Percentiles rank a stretch among this genome's conserved stretches.
phyloP scores from a whole-genome alignment of 2,113 vertebrate species.

The Phyllopteryx taeniolatus region DNA sequence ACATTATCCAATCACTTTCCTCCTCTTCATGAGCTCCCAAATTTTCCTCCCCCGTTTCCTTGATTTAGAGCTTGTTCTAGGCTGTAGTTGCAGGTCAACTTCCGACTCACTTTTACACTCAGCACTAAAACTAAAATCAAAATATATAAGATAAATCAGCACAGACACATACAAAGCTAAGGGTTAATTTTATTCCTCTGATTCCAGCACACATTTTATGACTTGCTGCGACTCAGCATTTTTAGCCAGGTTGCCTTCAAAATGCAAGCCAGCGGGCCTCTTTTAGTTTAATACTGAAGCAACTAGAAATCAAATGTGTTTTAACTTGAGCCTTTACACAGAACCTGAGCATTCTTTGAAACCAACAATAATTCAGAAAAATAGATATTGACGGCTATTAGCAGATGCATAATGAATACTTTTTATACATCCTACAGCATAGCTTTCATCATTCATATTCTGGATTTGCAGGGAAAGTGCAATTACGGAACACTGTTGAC shows the following conservation, averaged over 20 bases:
- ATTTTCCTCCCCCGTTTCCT: not conserved
- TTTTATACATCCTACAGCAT: too few species aligned
- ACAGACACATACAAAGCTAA: not conserved
- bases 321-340: not conserved
- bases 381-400: not conserved
- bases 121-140: not conserved
- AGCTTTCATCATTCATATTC: too few species aligned
- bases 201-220: not conserved
- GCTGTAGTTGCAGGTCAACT: conserved; percentile 56
- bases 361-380: not conserved
- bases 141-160: not conserved
- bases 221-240: not conserved
- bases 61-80: not conserved
- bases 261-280: not conserved
- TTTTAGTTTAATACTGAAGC: not conserved
- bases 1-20: conserved; percentile 26
- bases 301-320: not conserved
- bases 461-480: too few species aligned
- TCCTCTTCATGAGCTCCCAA: not conserved
- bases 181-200: not conserved
- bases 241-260: not conserved
- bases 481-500: too few species aligned
- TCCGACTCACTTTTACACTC: conserved; percentile 12
- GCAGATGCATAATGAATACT: too few species aligned
- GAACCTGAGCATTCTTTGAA: not conserved